Evolutionary conservation across 2,888 invertebrate genomes (phyloP), one percentile per base, ranked within the genome.

Genomic region (Aphodius sticticus): DNA sequence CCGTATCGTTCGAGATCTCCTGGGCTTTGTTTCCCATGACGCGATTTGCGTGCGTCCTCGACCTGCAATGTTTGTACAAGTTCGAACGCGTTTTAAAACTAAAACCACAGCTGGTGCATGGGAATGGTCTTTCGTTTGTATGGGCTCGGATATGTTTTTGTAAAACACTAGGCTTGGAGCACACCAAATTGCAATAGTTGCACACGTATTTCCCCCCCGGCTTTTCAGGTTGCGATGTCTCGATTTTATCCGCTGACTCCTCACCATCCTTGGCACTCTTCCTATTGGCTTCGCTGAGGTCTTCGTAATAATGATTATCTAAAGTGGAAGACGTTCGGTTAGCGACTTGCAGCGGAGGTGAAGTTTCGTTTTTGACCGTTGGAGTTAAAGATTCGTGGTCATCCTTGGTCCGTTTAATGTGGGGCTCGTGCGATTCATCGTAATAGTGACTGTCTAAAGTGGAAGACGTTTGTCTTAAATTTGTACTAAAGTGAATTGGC

Each of bases 51-150:
- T 90, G 90, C 1, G 89, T 88, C 79, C 89, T 84, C 74, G 88
- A 91, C 87, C 93, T 91, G 88, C 95, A 94, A 89, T 97, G 97
- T 89, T 97, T 97, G 88, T 96, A 97, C 84, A 97, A 92, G 89
- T 97, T 97, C 85, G 97, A 97, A 89, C 96, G 96, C 26, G 97
- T 97, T 90, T 97, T 97, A 90, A 97, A 97, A 85, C 96, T 95
- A 90, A 97, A 96, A 83, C 96, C 96, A 89, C 97, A 97, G 83
- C 95, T 94, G 85, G 92, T 91, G 90, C 97, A 97, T 37, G 97
- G 97, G 90, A 94, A 97, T 80, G 97, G 97, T 85, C 97, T 92
- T 90, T 97, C 97, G 88, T 97, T 96, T 74, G 97, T 97, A 89
- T 97, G 97, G 81, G 97, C 96, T 87, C 97, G 93, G 89, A 97